phyloP scores from a whole-genome alignment of 2,888 invertebrate species.

The Eucera pruinosa region DNA sequence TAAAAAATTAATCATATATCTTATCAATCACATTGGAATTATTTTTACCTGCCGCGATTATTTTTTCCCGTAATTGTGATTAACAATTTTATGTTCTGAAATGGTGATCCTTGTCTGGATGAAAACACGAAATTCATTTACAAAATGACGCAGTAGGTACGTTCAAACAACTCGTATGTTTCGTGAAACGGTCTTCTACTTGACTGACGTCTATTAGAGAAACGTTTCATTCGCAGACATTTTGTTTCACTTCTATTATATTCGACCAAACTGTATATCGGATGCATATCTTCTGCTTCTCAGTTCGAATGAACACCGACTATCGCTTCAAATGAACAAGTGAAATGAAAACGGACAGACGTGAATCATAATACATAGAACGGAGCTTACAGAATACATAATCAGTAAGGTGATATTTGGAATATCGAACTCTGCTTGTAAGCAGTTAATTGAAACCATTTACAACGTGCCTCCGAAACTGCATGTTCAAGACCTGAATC shows the following conservation, averaged over 20 bases:
- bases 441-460: conserved; percentile 2
- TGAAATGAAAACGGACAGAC: neutral
- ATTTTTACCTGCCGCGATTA: neutral
- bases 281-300: neutral
- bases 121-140: no score
- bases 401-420: neutral
- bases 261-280: conserved; percentile 2
- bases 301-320: neutral
- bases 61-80: neutral
- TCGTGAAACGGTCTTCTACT: neutral
- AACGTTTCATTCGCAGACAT: neutral
- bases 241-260: neutral
- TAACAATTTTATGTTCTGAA: neutral
- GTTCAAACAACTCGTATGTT: neutral
- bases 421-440: neutral
- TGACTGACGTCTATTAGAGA: neutral
- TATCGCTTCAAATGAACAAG: neutral
- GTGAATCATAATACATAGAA: neutral
- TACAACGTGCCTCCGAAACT: neutral
- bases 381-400: neutral
- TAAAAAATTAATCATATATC: neutral
- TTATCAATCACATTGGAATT: neutral
- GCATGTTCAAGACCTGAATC: no score
- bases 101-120: neutral
- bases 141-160: no score